Evolutionary conservation across 2,888 invertebrate species (phyloP).

Genomic region (Electrophaes corylata): DNA sequence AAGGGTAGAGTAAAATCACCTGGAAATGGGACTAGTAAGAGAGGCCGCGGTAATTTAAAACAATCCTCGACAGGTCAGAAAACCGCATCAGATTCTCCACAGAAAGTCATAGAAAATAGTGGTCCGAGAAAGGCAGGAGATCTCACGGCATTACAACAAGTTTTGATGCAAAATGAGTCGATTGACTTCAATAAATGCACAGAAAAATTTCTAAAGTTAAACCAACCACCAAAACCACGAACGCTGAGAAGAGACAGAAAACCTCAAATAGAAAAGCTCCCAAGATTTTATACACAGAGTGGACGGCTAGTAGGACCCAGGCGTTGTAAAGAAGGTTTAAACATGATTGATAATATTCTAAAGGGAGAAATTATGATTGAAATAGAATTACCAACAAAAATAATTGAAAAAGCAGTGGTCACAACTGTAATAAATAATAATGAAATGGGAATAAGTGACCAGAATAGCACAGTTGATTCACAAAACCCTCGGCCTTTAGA

Average conservation of each 20-base stretch:
- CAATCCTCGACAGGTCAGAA: slow-evolving; percentile 59
- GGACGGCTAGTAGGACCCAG: slow-evolving; percentile 52
- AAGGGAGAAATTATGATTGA: slow-evolving; percentile 68
- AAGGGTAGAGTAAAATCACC: slow-evolving; percentile 68
- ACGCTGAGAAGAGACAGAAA: slow-evolving; percentile 17
- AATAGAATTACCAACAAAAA: slow-evolving; percentile 39
- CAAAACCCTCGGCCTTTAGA: neutral
- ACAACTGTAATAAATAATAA: slow-evolving; percentile 71
- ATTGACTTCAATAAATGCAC: slow-evolving; percentile 33
- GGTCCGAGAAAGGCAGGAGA: slow-evolving; percentile 48
- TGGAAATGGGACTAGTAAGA: slow-evolving; percentile 57
- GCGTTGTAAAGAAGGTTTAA: slow-evolving; percentile 51
- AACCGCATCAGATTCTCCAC: slow-evolving; percentile 41
- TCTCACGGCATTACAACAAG: slow-evolving; percentile 47
- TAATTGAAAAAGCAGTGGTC: slow-evolving; percentile 22
- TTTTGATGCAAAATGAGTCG: slow-evolving; percentile 55
- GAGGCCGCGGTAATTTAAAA: slow-evolving; percentile 56
- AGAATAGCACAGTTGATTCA: slow-evolving; percentile 48
- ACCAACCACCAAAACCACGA: slow-evolving; percentile 25
- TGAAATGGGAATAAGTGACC: slow-evolving; percentile 65
- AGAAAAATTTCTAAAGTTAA: slow-evolving; percentile 25
- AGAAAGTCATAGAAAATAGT: slow-evolving; percentile 41
- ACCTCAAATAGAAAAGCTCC: slow-evolving; percentile 22
- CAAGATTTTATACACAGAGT: slow-evolving; percentile 47
- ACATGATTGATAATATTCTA: slow-evolving; percentile 63